These are phyloP conservation scores for Lagria hirta DNA, from an alignment of 2,888 invertebrate species.

Conservation along the genomic window DNA sequence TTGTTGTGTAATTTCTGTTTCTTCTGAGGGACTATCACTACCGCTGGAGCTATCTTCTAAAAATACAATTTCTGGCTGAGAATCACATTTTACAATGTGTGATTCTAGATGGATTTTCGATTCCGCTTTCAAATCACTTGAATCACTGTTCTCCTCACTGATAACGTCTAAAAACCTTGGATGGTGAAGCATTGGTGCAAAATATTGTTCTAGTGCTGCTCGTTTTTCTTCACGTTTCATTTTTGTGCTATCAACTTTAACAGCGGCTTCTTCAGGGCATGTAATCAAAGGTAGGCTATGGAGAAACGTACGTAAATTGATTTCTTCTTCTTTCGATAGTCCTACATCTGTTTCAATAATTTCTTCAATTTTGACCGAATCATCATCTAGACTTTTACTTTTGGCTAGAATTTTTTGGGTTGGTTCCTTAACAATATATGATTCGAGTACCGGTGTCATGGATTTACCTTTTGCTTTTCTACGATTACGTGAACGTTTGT, in stretches of 20 bases:
- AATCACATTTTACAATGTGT: conserved; percentile 32
- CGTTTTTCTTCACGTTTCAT: conserved; percentile 58
- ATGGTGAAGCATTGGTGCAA: conserved; percentile 61
- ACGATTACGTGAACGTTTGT: conserved; percentile 11
- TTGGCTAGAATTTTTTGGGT: conserved; percentile 36
- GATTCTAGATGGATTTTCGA: conserved; percentile 29
- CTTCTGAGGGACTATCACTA: conserved; percentile 53
- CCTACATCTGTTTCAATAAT: no score
- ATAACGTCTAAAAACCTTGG: conserved; percentile 75
- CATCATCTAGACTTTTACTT: conserved; percentile 50
- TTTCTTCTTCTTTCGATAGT: conserved; percentile 58
- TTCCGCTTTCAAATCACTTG: conserved; percentile 56
- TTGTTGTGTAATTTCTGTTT: conserved; percentile 3
- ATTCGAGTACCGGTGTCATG: conserved; percentile 43
- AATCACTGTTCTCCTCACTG: conserved; percentile 74
- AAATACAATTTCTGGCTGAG: conserved; percentile 68
- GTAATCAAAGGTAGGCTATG: conserved; percentile 60
- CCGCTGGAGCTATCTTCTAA: conserved; percentile 68
- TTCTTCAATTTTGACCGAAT: conserved; percentile 50
- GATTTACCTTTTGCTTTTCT: conserved; percentile 1
- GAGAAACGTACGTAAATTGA: conserved; percentile 59
- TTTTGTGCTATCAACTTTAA: conserved; percentile 44
- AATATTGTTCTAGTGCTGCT: conserved; percentile 59
- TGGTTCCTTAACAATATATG: conserved; percentile 37
- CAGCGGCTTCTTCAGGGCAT: conserved; percentile 52